Base-by-base conservation (phyloP, 2,797 vertebrate genomes). In the Intellagama lesueurii region DNA sequence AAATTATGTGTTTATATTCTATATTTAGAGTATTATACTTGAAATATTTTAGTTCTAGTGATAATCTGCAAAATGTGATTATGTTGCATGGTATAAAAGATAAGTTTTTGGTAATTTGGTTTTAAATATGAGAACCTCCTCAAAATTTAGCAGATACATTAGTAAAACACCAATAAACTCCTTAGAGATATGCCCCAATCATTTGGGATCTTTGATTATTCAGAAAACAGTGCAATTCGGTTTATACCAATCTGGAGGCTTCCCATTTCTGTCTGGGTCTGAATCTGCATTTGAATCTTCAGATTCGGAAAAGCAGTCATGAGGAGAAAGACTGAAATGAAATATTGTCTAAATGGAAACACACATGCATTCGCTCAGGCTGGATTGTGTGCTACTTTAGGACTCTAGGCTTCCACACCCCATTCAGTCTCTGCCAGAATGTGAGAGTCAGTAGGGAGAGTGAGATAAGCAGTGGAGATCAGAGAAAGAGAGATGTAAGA, bases 91-190 rank as follows among this genome's bases (percentile, higher is more conserved):
- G 7, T 22, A 12, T 6, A 32, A 86, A 40, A 77, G 24, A 16
- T 19, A 60, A 52, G 47, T 32, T 81, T n/a, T 56, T 60, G 35
- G 24, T 32, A 86, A 44, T 86, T 47, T 47, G 11, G 28, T 77
- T 77, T 78, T 69, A 30, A 49, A 64, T 24, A 44, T 6, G 17
- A 64, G 11, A 70, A 60, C 28, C 26, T 44, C 5, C 26, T 44
- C 11, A 66, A 44, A 77, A 17, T 3, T 0, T 7, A 47, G 60
- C 60, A 66, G 32, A 19, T 80, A 35, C 2, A 40, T 80, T 83
- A 81, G 17, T 0, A 81, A 81, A n/a, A 16, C 0, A 26, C 0
- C 5, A 1, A 19, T 7, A 32, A 86, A 68, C 6, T 7, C 3
- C 1, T 11, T 7, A 78, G 44, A 44, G 70, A 26, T 68, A 35